Evolutionary conservation across 1,140 invertebrate species (phyloP), one percentile per base, ranked within the genome.

Genomic region (Bradynema listronoti): DNA sequence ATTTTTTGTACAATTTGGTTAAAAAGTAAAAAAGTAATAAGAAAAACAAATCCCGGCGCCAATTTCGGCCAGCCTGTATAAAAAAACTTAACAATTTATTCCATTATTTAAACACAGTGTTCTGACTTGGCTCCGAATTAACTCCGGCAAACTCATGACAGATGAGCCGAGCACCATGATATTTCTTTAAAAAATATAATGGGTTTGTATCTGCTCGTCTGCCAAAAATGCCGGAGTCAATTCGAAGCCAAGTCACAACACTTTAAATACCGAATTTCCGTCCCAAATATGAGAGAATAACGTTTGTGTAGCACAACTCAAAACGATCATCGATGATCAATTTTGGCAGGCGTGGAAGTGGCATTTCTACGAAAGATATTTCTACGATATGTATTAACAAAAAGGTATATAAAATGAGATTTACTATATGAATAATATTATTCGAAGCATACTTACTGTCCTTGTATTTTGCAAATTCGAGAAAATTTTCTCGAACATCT

Each of bases 401-500:
- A 2, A 34, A 27, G 11, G 19, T 16, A 57, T 22, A 19, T 19
- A 24, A 53, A 55, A 49, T 43, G 4, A n/a, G 34, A 3, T 4
- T 4, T 9, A 5, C 3, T 4, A 3, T 50, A 3, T 30, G 4
- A 50, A 50, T 24, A 4, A 46, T 19, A 55, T 49, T 9, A 16
- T 9, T 16, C 11, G 14, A 55, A n/a, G 4, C n/a, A 27, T 7
- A 61, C 52, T 46, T 34, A 65, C 62, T 64, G 32, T 67, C 65
- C 55, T 72, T 67, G 29, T 51, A 33, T 22, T 67, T 67, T 33
- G 62, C 47, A 34, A 65, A 67, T 43, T 67, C 65, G 7, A 71
- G 41, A 53, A 64, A 67, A 52, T 67, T 67, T 49, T 67, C 65
- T 46, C 65, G 16, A 29, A 46, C 32, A 46, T 67, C 65, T 46